A percentile compares a stretch with the other conserved stretches of the same genome.
Conservation (phyloP, 2,797 vertebrate species). For the Morus bassanus region DNA sequence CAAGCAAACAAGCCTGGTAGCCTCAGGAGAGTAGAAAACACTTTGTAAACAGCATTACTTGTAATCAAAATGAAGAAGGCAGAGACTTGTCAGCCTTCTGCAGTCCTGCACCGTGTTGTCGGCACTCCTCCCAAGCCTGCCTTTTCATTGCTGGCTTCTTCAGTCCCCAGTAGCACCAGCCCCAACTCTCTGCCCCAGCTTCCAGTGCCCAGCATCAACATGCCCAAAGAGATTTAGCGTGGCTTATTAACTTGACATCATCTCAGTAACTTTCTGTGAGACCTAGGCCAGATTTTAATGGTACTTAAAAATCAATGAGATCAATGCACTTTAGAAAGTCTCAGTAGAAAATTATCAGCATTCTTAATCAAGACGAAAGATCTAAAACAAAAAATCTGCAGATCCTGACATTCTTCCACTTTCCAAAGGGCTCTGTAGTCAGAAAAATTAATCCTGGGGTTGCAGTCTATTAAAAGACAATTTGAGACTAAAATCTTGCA, state of each 20-base stretch:
- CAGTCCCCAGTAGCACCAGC: not conserved
- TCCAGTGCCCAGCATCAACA: not conserved
- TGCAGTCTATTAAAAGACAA: not conserved
- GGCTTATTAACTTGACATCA: not conserved
- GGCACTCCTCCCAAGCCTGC: not conserved
- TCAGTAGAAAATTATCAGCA: not conserved
- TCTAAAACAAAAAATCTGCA: not conserved
- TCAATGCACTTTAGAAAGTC: not conserved
- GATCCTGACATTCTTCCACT: not conserved
- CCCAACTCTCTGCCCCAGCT: not conserved
- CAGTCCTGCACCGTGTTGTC: not conserved
- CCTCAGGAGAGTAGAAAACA: not conserved
- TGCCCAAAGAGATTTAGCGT: not conserved
- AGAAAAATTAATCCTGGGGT: not conserved
- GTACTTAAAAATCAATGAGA: not conserved
- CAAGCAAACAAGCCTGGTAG: not conserved
- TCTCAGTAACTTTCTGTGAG: not conserved
- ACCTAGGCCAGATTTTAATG: not conserved
- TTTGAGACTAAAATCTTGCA: not conserved
- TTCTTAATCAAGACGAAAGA: not conserved
- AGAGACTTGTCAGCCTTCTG: not conserved
- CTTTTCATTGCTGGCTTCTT: not conserved
- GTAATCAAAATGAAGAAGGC: not conserved
- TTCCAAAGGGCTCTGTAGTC: not conserved
- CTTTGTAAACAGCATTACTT: not conserved